Evolutionary conservation across 1,140 invertebrate genomes (phyloP).

Genomic region (Lasioglossum albipes): DNA sequence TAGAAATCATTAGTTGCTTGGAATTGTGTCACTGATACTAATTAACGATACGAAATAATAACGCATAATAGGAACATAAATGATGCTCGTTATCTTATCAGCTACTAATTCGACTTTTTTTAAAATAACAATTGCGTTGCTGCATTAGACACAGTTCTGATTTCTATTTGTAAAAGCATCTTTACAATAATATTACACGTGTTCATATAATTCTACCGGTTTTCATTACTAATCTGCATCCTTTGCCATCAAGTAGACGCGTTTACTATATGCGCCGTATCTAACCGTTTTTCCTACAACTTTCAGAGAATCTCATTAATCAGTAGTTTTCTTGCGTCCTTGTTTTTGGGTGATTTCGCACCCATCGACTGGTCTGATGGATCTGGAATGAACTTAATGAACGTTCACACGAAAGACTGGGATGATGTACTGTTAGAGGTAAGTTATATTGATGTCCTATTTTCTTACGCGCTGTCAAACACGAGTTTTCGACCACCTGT

Average conservation of each 20-base stretch:
- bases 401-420: constrained; percentile 92
- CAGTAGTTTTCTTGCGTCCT: constrained; percentile 93
- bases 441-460: constrained; percentile 1
- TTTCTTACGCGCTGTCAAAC: too few species aligned
- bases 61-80: neutral
- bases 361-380: constrained; percentile 95
- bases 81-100: neutral
- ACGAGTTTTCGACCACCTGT: too few species aligned
- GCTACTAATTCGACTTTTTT: neutral
- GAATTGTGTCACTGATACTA: neutral
- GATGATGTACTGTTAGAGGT: constrained; percentile 87
- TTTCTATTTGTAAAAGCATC: neutral
- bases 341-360: constrained; percentile 94
- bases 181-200: constrained; percentile 11
- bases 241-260: constrained; percentile 1
- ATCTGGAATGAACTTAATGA: constrained; percentile 97
- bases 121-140: neutral
- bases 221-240: constrained; percentile 23
- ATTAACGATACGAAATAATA: neutral
- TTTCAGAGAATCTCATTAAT: constrained; percentile 92
- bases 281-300: constrained; percentile 52
- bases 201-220: constrained; percentile 12
- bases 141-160: neutral
- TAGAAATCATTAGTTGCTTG: neutral
- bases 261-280: neutral